A percentile compares a stretch with the other conserved stretches of the same genome.
Conservation (phyloP, 2,888 invertebrate species). For the Caenorhabditis sinica region DNA sequence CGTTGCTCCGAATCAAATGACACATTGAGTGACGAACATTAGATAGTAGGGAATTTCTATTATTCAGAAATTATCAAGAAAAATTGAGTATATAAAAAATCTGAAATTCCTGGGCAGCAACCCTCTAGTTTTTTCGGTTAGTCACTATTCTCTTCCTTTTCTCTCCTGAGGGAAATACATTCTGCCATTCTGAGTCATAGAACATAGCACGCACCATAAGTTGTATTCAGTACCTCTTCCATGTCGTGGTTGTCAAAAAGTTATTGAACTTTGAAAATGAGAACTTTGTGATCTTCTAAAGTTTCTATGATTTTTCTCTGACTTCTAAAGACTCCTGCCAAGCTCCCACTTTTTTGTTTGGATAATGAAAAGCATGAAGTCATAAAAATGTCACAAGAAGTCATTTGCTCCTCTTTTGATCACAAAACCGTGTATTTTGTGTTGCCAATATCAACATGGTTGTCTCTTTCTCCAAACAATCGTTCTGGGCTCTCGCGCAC, state of each 20-base stretch:
- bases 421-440: neutral
- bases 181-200: neutral
- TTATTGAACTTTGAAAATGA: neutral
- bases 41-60: neutral
- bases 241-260: neutral
- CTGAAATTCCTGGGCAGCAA: neutral
- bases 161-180: neutral
- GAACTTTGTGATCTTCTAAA: neutral
- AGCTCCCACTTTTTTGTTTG: neutral
- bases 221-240: neutral
- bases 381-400: conserved; percentile 9
- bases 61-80: neutral
- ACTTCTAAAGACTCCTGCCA: neutral
- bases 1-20: conserved; percentile 1
- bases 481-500: conserved; percentile 35
- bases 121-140: neutral
- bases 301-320: neutral
- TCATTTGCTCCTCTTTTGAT: conserved; percentile 3
- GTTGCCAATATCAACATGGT: conserved; percentile 6
- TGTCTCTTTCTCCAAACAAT: conserved; percentile 1
- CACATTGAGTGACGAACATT: conserved; percentile 10
- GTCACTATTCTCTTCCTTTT: neutral
- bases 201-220: neutral
- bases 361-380: neutral
- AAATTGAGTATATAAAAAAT: neutral